These are phyloP conservation scores for Paragorgia papillata DNA, from an alignment of 92 coral and sea anemone species.

Conservation along the genomic window DNA sequence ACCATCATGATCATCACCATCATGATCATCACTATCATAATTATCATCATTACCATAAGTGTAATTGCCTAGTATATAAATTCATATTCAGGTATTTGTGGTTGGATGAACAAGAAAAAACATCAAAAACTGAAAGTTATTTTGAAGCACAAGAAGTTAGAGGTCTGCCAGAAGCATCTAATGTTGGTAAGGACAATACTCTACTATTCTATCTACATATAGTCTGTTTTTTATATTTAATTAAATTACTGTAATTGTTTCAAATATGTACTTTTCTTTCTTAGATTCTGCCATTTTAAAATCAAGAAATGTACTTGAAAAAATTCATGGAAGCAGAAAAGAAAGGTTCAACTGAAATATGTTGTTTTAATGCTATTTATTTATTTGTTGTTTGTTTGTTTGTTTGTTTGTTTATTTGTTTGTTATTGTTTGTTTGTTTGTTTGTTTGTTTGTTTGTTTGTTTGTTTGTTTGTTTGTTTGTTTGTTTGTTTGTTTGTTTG, in stretches of 20 bases:
- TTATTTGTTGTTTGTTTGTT: too few species aligned
- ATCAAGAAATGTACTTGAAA: slow-evolving; percentile 85
- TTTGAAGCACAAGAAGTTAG: slow-evolving; percentile 90
- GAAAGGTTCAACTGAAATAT: slow-evolving; percentile 59
- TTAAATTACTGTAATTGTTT: too few species aligned
- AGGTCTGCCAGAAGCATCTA: slow-evolving; percentile 68
- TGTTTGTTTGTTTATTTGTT: too few species aligned
- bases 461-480: too few species aligned
- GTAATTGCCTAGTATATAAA: too few species aligned
- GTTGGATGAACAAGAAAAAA: slow-evolving; percentile 78
- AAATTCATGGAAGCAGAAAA: slow-evolving; percentile 83
- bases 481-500: too few species aligned
- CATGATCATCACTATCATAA: too few species aligned
- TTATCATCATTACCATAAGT: too few species aligned
- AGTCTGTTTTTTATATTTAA: not conserved
- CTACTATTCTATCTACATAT: not conserved
- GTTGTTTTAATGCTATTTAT: not conserved
- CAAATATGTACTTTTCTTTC: not conserved
- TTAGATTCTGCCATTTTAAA: slow-evolving; percentile 61
- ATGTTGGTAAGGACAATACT: slow-evolving; percentile 58
- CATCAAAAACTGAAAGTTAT: slow-evolving; percentile 69
- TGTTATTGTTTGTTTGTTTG: too few species aligned
- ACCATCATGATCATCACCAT: too few species aligned
- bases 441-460: too few species aligned
- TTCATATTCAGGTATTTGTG: slow-evolving; percentile 76